Conservation (phyloP, 2,797 vertebrate species). For the Pipistrellus kuhlii region DNA sequence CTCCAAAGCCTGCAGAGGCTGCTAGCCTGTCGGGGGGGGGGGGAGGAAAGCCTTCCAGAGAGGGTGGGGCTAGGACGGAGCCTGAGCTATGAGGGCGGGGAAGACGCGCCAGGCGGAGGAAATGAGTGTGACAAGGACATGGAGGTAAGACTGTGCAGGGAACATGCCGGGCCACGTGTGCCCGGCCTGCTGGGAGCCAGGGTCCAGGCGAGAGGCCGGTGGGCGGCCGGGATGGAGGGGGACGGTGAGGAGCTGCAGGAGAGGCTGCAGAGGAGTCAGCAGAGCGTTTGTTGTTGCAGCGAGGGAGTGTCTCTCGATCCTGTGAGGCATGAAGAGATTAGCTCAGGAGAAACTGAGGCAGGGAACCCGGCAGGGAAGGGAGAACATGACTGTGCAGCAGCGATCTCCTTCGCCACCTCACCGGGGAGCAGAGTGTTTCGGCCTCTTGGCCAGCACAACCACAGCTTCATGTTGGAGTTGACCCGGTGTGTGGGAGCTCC, state of each 20-base stretch:
- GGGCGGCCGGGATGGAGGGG: neutral
- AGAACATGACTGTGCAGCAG: neutral
- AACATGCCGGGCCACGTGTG: neutral
- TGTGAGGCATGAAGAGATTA: neutral
- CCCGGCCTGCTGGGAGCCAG: neutral
- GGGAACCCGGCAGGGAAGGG: neutral
- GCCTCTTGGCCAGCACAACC: neutral
- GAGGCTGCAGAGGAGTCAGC: neutral
- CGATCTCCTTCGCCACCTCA: neutral
- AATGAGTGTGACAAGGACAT: neutral
- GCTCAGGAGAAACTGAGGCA: constrained; percentile 50
- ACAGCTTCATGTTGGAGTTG: neutral
- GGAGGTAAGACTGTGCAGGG: neutral
- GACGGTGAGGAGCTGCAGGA: neutral
- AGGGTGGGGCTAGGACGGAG: constrained; percentile 34
- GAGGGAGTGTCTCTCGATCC: constrained; percentile 7
- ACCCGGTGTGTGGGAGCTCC: neutral
- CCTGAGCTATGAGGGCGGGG: neutral
- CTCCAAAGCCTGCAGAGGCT: neutral
- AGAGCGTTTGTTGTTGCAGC: neutral
- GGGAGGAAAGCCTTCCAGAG: neutral
- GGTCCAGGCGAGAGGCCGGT: neutral
- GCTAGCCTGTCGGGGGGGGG: neutral
- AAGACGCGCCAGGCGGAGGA: neutral
- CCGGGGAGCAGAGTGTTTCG: neutral